Evolutionary conservation across 2,113 vertebrate species (phyloP).

Genomic region (Heterocephalus glaber): DNA sequence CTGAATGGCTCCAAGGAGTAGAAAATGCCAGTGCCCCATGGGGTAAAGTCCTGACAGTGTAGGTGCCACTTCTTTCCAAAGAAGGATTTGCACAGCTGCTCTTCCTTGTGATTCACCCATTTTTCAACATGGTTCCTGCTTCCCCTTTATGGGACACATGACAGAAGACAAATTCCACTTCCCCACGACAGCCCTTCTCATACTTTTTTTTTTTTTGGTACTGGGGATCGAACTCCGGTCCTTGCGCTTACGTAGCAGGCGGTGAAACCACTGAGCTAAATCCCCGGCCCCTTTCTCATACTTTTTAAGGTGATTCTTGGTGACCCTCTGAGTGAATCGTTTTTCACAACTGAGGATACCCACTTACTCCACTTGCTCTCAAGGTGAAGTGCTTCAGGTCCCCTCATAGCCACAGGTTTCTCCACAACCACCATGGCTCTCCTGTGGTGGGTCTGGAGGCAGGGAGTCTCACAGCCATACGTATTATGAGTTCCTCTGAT

Average conservation of each 20-base stretch:
- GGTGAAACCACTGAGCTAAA: too few relatives aligned
- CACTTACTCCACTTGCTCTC: background rate
- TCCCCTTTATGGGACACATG: background rate
- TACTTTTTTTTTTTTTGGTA: too few relatives aligned
- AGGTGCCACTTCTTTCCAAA: conserved; percentile 21
- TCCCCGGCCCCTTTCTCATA: too few relatives aligned
- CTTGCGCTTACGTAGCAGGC: too few relatives aligned
- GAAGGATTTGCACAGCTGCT: background rate
- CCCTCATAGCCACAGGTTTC: background rate
- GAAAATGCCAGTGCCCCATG: background rate
- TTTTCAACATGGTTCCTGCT: background rate
- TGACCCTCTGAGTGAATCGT: background rate
- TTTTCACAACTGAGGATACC: background rate
- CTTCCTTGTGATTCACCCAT: background rate
- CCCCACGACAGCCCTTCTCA: background rate
- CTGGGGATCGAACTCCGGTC: too few relatives aligned
- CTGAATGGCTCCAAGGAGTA: background rate
- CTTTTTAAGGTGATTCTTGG: background rate
- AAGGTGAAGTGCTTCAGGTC: background rate
- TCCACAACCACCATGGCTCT: background rate
- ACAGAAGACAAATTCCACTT: background rate
- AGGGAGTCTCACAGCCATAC: background rate
- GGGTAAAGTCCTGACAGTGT: background rate
- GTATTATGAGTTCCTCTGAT: background rate
- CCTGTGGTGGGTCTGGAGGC: too few relatives aligned